A percentile compares a stretch with the other conserved stretches of the same genome.
phyloP scores from a whole-genome alignment of 2,888 invertebrate genomes.

The Baronia brevicornis region DNA sequence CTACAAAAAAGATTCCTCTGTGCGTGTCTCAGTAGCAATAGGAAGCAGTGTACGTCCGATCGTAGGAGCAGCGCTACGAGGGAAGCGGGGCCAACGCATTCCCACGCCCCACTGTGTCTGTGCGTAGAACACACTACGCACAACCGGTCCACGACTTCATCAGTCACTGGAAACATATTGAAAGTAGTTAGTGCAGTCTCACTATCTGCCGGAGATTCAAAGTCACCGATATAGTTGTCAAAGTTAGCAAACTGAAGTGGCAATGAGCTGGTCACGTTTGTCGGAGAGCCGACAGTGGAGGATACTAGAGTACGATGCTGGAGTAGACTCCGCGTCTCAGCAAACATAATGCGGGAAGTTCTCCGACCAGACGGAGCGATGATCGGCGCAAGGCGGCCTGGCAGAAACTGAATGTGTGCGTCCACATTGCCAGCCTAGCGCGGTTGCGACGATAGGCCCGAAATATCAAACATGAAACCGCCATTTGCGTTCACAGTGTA shows the following conservation, averaged over 20 bases:
- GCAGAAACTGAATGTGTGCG: no score
- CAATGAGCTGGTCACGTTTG: no score
- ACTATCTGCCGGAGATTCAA: no score
- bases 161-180: constrained; percentile 38
- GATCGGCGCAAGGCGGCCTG: no score
- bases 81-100: constrained; percentile 38
- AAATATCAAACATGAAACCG: constrained; percentile 5
- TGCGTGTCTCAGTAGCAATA: constrained; percentile 47
- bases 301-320: no score
- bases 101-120: constrained; percentile 41
- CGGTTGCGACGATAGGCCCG: constrained; percentile 9
- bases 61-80: constrained; percentile 42
- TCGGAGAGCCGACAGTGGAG: no score
- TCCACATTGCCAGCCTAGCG: no score
- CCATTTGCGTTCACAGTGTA: constrained; percentile 7
- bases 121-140: constrained; percentile 34
- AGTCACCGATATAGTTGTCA: no score
- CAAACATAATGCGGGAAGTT: no score
- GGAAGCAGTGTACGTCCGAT: constrained; percentile 40
- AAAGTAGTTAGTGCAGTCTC: constrained; percentile 2
- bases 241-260: no score
- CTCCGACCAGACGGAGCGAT: no score
- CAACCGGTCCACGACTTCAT: constrained; percentile 47
- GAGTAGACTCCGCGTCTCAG: no score
- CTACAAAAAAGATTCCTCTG: constrained; percentile 44